phyloP scores from a whole-genome alignment of 2,888 invertebrate genomes.

The Lepidochrysops patricia region DNA sequence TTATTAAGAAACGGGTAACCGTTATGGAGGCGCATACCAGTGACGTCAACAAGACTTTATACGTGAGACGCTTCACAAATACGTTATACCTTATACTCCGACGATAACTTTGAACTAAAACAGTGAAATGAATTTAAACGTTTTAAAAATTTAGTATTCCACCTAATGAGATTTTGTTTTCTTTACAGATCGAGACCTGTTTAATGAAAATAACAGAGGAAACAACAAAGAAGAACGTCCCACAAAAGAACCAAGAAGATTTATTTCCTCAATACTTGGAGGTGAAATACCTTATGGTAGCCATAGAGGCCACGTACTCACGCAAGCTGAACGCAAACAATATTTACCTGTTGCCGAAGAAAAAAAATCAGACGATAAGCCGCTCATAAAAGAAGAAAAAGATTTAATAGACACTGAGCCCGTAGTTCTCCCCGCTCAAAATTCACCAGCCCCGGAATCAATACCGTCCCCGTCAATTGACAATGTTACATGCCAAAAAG shows the following conservation, averaged over 20 bases:
- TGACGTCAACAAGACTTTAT: slow-evolving; percentile 70
- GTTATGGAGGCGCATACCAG: slow-evolving; percentile 73
- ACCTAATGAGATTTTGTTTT: slow-evolving; percentile 23
- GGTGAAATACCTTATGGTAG: slow-evolving; percentile 89
- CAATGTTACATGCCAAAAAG: slow-evolving; percentile 79
- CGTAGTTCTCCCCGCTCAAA: slow-evolving; percentile 70
- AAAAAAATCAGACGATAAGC: slow-evolving; percentile 69
- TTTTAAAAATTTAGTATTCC: neutral
- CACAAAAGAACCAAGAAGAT: slow-evolving; percentile 74
- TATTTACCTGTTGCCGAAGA: slow-evolving; percentile 78
- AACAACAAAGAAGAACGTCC: slow-evolving; percentile 46
- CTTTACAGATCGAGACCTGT: slow-evolving; percentile 70
- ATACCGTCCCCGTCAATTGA: slow-evolving; percentile 78
- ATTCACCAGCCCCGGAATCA: slow-evolving; percentile 68
- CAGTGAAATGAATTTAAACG: neutral
- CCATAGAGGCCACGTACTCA: slow-evolving; percentile 82
- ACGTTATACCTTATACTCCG: slow-evolving; percentile 41
- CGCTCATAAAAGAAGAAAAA: slow-evolving; percentile 77
- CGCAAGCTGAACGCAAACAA: slow-evolving; percentile 87
- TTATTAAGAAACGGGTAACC: slow-evolving; percentile 65
- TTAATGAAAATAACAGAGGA: slow-evolving; percentile 52
- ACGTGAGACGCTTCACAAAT: slow-evolving; percentile 60
- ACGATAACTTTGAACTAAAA: slow-evolving; percentile 29
- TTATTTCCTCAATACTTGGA: slow-evolving; percentile 86
- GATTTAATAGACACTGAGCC: slow-evolving; percentile 78